A percentile compares a stretch with the other conserved stretches of the same genome.
Evolutionary conservation across 2,113 vertebrate genomes (phyloP).

Genomic region (Chrysochloris asiatica): DNA sequence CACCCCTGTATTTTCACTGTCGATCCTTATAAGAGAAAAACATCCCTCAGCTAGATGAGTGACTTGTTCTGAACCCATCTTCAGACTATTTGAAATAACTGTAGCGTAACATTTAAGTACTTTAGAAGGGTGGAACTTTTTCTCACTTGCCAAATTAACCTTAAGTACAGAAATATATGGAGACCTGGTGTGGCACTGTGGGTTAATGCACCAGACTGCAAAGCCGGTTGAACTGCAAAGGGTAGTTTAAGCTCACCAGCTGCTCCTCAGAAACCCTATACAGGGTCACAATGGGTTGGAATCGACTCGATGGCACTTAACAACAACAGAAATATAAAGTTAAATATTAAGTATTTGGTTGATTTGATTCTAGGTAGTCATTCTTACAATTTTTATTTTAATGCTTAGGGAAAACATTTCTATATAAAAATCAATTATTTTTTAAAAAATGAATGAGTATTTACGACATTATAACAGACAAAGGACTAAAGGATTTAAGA

Average conservation of each 20-base stretch:
- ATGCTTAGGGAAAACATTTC: slow-evolving; percentile 31
- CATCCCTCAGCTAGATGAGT: neutral
- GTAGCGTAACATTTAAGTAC: neutral
- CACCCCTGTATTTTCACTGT: slow-evolving; percentile 18
- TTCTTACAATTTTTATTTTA: slow-evolving; percentile 24
- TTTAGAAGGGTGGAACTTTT: no score
- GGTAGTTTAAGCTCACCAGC: no score
- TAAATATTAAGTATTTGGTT: slow-evolving; percentile 28
- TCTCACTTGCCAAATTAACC: no score
- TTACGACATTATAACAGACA: no score
- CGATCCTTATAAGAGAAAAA: slow-evolving; percentile 15
- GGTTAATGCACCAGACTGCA: no score
- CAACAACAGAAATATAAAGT: neutral
- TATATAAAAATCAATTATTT: slow-evolving; percentile 16
- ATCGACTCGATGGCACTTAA: no score
- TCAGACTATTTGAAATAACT: slow-evolving; percentile 26
- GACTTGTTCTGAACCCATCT: slow-evolving; percentile 4
- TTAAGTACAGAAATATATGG: no score
- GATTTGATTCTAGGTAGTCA: slow-evolving; percentile 30
- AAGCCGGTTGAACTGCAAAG: no score
- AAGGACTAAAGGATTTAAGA: neutral
- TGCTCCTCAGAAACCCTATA: no score
- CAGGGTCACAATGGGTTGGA: no score
- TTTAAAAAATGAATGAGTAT: neutral
- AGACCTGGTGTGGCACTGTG: no score